Conservation (phyloP, 2,888 invertebrate genomes). For the Calameuta pallipes region DNA sequence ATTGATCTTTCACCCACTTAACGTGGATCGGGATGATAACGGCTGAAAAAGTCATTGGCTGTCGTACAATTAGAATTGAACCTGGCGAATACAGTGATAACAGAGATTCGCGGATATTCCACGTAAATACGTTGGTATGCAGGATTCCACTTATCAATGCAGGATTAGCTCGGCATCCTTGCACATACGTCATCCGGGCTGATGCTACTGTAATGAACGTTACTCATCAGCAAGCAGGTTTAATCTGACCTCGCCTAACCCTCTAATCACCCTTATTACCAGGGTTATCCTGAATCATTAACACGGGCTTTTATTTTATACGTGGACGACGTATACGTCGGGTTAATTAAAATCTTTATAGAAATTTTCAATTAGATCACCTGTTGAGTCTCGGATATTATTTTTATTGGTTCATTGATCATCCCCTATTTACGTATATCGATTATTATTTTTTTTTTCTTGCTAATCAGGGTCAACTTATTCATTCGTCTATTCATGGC, state of each 20-base stretch:
- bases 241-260: not conserved
- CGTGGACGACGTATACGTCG: not conserved
- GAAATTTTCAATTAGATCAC: not conserved
- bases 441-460: not conserved
- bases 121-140: slow-evolving; percentile 31
- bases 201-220: slow-evolving; percentile 53
- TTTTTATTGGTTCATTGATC: not conserved
- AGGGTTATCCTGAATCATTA: not conserved
- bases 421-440: not conserved
- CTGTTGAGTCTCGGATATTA: not conserved
- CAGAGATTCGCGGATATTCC: not conserved
- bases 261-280: not conserved
- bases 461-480: not conserved
- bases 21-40: not conserved
- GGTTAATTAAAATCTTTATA: not conserved
- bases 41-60: not conserved
- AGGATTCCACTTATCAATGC: slow-evolving; percentile 54
- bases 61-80: not conserved
- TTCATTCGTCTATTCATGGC: not conserved
- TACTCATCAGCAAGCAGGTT: slow-evolving; percentile 47
- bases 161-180: slow-evolving; percentile 53
- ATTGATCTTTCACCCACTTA: not conserved
- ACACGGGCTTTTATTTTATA: not conserved
- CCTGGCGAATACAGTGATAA: not conserved
- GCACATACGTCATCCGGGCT: slow-evolving; percentile 46